A percentile compares a stretch with the other conserved stretches of the same genome.
These are phyloP conservation scores for Neogale vison DNA, from an alignment of 2,113 vertebrate genomes.

Conservation along the genomic window DNA sequence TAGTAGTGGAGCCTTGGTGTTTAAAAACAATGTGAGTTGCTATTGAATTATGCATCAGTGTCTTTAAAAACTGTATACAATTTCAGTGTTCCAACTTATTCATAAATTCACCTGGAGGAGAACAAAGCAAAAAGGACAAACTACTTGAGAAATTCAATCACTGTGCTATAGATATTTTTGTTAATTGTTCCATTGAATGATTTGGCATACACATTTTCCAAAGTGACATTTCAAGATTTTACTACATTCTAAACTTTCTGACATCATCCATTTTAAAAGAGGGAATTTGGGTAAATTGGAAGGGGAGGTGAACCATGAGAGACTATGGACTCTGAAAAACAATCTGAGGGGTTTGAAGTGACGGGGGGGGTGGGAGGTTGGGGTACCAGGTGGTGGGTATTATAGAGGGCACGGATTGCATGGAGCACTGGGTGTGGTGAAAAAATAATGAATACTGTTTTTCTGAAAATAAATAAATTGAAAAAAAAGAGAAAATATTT, in stretches of 20 bases:
- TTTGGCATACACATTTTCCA: neutral
- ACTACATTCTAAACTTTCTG: neutral
- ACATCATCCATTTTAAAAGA: neutral
- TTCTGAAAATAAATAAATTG: too few species aligned
- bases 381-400: too few species aligned
- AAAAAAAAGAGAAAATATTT: neutral
- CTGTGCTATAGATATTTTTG: neutral
- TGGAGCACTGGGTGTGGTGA: too few species aligned
- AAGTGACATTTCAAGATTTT: neutral
- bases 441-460: too few species aligned
- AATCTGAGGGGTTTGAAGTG: too few species aligned
- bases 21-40: constrained; percentile 3
- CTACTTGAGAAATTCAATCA: neutral
- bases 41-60: neutral
- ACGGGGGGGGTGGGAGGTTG: too few species aligned
- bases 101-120: neutral
- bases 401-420: too few species aligned
- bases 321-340: too few species aligned
- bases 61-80: neutral
- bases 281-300: too few species aligned
- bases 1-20: neutral
- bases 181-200: neutral
- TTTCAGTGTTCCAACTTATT: neutral
- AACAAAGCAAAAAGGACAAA: neutral
- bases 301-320: too few species aligned